Percentiles rank a stretch among this genome's conserved stretches.
These are phyloP conservation scores for Drosophila obscura DNA, from an alignment of 1,140 invertebrate species.

Conservation along the genomic window DNA sequence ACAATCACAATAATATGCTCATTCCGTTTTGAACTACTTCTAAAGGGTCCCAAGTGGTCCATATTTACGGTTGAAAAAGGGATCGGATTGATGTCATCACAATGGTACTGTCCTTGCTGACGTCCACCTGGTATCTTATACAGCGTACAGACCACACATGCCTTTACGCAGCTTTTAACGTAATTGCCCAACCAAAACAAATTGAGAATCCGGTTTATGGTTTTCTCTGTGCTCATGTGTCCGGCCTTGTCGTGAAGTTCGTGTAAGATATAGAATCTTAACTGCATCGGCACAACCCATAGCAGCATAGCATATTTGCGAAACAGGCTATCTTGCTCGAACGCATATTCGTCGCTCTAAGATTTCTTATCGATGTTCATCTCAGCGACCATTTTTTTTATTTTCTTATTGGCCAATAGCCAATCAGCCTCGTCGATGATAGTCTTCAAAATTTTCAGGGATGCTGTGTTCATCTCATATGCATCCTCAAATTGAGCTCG, in stretches of 20 bases:
- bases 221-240: no score
- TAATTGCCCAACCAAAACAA: no score
- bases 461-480: not conserved
- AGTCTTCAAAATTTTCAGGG: no score
- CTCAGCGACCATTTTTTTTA: no score
- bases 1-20: not conserved
- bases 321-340: constrained; percentile 14
- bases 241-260: not conserved
- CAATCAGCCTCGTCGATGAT: no score
- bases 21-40: constrained; percentile 29
- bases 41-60: constrained; percentile 67
- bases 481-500: not conserved
- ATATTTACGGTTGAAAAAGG: constrained; percentile 56
- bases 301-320: no score
- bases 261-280: constrained; percentile 9
- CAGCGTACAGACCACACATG: no score
- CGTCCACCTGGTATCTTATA: constrained; percentile 11
- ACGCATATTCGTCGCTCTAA: no score
- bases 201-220: no score
- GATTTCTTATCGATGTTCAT: no score
- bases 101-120: constrained; percentile 19
- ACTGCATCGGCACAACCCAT: not conserved
- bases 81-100: constrained; percentile 37
- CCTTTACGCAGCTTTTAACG: no score
- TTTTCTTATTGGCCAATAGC: no score